Evolutionary conservation across 2,888 invertebrate species (phyloP).

Genomic region (Apoda limacodes): DNA sequence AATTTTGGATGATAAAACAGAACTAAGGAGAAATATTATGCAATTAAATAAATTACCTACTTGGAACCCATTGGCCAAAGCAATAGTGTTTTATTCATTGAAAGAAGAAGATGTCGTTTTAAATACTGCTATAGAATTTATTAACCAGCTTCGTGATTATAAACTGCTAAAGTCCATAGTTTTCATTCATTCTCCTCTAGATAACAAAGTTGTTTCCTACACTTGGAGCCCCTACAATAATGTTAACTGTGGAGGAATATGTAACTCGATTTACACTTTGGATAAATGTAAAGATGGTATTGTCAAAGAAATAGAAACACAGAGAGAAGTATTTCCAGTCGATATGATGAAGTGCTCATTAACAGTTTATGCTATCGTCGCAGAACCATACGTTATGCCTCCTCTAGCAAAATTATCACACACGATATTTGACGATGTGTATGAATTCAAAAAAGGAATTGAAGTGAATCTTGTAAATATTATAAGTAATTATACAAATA

Average conservation of each 20-base stretch:
- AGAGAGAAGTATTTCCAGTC: constrained; percentile 46
- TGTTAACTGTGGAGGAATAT: constrained; percentile 50
- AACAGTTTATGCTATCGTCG: constrained; percentile 47
- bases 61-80: constrained; percentile 65
- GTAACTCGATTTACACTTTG: constrained; percentile 46
- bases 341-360: constrained; percentile 56
- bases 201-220: constrained; percentile 45
- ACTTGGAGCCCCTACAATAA: constrained; percentile 57
- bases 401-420: constrained; percentile 35
- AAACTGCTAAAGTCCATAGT: constrained; percentile 53
- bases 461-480: constrained; percentile 60
- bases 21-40: constrained; percentile 52
- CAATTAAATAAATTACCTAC: constrained; percentile 59
- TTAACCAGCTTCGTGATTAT: constrained; percentile 46
- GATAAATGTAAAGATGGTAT: constrained; percentile 44
- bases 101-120: constrained; percentile 34
- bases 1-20: constrained; percentile 58
- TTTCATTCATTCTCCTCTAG: constrained; percentile 39
- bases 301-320: constrained; percentile 33
- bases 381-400: constrained; percentile 62
- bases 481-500: constrained; percentile 56
- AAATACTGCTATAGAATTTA: constrained; percentile 41
- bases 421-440: constrained; percentile 37
- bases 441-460: constrained; percentile 47
- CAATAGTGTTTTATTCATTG: constrained; percentile 51